Evolutionary conservation across 2,113 vertebrate species (phyloP), one percentile per base, ranked within the genome.

Genomic region (Pachypanchax playfairii): DNA sequence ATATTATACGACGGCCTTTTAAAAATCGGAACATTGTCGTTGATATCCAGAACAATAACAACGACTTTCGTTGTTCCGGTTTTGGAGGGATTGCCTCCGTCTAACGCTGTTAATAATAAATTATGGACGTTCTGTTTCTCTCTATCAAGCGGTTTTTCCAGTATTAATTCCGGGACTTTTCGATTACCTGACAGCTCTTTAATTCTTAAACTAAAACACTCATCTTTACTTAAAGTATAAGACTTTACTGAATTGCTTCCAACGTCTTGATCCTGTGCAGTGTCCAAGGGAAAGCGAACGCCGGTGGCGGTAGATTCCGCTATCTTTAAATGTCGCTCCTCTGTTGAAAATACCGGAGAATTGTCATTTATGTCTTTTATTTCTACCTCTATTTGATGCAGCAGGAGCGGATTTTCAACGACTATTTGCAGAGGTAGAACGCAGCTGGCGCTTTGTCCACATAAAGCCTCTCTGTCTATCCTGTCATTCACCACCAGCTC

Each of bases 11-110:
- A 35, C 0, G 87, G 35, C 15, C 86, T 87, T 31, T 91, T 77
- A 41, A 95, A 98, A 26, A 90, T 82, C 0, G 95, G 95, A 3
- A 92, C 86, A 12, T 98, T 96, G 73, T 98, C 95, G 53, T 95
- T 97, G 26, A 83, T 86, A 61, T 97, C 96, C 0, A 86, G 63
- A 0, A 90, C 82, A 2, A 41, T 73, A 8, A 90, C 58, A 10
- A 8, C 55, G 6, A 90, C 82, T 17, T 85, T 26, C 15, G 75
- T 33, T 2, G 84, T 87, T 1, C 86, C 89, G 17, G 75, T 73
- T 73, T 62, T 85, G 0, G 75, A 74, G 0, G 89, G 85, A 52
- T 82, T 88, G 0, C 89, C 89, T 4, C 87, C 89, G 20, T 90
- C 89, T 17, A 82, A 31, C 1, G 86, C 89, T 4, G 81, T 88